Conservation (phyloP, 2,797 vertebrate species). For the Oceanodroma leucorhoa region DNA sequence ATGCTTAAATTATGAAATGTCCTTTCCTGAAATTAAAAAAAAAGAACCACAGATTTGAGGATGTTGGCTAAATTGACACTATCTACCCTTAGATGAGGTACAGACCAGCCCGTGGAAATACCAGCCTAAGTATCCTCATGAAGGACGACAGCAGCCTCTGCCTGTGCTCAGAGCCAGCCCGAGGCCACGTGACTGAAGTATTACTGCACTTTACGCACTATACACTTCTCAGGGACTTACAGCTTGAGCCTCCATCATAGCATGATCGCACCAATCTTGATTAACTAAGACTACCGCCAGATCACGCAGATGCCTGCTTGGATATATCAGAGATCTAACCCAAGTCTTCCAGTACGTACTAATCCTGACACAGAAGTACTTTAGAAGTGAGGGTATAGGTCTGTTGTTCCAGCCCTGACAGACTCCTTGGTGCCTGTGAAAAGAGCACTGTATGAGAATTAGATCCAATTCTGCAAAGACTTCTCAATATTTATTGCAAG, state of each 20-base stretch:
- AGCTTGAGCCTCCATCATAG: background rate
- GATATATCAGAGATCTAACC: background rate
- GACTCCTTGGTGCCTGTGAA: background rate
- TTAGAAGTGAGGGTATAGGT: background rate
- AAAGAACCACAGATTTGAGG: background rate
- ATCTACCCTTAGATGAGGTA: background rate
- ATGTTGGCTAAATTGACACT: background rate
- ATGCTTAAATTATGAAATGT: background rate
- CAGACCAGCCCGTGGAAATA: background rate
- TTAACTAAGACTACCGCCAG: background rate
- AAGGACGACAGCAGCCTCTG: background rate
- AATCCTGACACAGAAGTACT: background rate
- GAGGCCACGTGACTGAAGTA: rapidly evolving
- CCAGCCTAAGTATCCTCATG: background rate
- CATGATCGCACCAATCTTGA: rapidly evolving
- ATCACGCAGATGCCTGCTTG: background rate
- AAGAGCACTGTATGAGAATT: background rate
- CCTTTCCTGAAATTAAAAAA: background rate
- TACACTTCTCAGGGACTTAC: background rate
- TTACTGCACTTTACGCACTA: background rate
- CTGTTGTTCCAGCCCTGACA: background rate
- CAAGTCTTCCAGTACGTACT: background rate
- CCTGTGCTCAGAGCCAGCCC: background rate
- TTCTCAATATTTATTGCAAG: background rate
- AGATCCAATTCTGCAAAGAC: background rate